Evolutionary conservation across 2,888 invertebrate species (phyloP), one percentile per base, ranked within the genome.

Genomic region (Hedychridium roseum): DNA sequence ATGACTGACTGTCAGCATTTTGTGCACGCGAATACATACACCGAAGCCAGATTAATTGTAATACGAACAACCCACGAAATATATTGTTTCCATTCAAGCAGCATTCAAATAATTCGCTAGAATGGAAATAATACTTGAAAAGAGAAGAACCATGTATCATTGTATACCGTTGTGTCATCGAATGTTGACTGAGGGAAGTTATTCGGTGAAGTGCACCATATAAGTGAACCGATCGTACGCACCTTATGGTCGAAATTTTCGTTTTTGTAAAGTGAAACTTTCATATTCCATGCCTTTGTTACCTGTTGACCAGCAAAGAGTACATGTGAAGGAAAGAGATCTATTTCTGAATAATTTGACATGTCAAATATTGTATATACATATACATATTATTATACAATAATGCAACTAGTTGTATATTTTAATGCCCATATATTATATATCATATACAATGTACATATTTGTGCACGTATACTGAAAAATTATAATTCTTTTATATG

Each of bases 331-430:
- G 45, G 37, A 49, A 45, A 41, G 41, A 51, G 50, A 64, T 50
- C 55, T 61, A 60, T 62, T 66, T 66, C 60, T 66, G 62, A 68
- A 73, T 70, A 70, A 68, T 74, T 73, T 70, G 71, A 75, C 68
- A 70, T 74, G 74, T 74, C 69, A 75, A 73, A 75, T 76, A 73
- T 68, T 73, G 72, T 74, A 67, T 70, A 69, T 71, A 63, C 64
- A 71, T 66, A 70, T 66, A 67, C 61, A 68, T 68, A 71, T 67
- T 70, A 67, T 70, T 60, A 68, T 67, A 64, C 68, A 52, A 62
- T 71, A 70, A n/a, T 67, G 64, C 63, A 68, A 60, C 56, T 70
- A 70, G 67, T 68, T 73, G 68, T 71, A 71, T 68, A 70, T 71
- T 73, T 70, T 68, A 71, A 66, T 71, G 64, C 68, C 67, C 57